Conservation (phyloP, 2,797 vertebrate genomes). For the Cephalopachus bancanus region DNA sequence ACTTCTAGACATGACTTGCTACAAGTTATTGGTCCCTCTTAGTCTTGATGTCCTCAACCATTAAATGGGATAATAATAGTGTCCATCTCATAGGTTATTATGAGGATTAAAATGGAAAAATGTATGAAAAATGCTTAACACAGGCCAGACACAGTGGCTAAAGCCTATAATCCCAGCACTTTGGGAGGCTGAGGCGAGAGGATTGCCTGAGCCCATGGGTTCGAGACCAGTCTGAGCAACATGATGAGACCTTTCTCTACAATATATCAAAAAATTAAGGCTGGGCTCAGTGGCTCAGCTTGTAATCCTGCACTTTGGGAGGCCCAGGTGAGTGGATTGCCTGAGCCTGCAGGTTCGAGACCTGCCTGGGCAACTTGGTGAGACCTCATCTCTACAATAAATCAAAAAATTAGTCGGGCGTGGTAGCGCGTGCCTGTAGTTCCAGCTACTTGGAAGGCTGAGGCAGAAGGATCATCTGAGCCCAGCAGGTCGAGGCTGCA, state of each 20-base stretch:
- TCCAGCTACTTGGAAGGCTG: not conserved
- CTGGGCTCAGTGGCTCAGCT: not conserved
- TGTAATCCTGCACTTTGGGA: not conserved
- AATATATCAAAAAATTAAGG: too few relatives aligned
- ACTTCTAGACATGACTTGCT: not conserved
- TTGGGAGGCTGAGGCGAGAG: too few relatives aligned
- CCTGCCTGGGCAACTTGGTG: not conserved
- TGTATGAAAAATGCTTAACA: too few relatives aligned
- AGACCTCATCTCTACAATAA: not conserved
- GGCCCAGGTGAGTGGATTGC: not conserved
- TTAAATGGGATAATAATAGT: constrained; percentile 23
- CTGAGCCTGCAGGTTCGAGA: not conserved
- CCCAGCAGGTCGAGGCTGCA: not conserved
- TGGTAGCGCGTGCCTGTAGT: not conserved
- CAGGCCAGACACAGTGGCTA: too few relatives aligned
- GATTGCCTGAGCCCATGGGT: too few relatives aligned
- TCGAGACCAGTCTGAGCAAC: too few relatives aligned
- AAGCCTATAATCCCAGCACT: too few relatives aligned
- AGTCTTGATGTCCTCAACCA: constrained; percentile 34
- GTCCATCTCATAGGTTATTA: not conserved
- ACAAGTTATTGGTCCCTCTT: not conserved
- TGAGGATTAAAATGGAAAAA: not conserved
- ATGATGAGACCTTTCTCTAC: too few relatives aligned
- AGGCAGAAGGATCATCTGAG: not conserved
- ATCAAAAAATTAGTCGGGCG: not conserved